These are phyloP conservation scores for Lytechinus variegatus DNA, from an alignment of 35 echinoderm and acorn worm species.

Conservation along the genomic window DNA sequence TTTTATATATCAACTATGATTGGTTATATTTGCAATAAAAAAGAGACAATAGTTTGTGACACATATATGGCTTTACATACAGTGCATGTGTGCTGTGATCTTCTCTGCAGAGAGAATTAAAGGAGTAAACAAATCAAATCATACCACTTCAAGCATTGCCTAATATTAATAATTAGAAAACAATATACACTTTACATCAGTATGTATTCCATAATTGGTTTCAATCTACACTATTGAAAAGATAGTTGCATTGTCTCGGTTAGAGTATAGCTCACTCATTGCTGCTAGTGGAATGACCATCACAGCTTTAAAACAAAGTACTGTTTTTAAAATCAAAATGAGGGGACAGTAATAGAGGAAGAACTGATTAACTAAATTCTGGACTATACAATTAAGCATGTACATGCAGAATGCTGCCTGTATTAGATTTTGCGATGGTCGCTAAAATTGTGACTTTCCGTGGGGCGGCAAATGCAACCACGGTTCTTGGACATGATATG, in stretches of 20 bases:
- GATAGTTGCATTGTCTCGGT: neutral
- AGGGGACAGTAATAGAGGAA: too few relatives aligned
- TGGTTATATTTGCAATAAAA: neutral
- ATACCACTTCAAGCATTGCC: neutral
- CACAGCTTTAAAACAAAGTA: neutral
- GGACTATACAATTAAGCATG: too few relatives aligned
- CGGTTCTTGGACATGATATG: too few relatives aligned
- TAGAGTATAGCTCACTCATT: neutral
- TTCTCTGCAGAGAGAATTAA: neutral
- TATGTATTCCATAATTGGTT: neutral
- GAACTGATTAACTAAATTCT: too few relatives aligned
- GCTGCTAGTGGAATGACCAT: neutral
- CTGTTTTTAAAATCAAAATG: neutral
- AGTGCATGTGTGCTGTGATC: neutral
- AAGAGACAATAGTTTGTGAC: neutral
- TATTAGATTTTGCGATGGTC: too few relatives aligned
- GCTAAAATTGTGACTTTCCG: too few relatives aligned
- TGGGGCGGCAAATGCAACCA: too few relatives aligned
- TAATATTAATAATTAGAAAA: slow-evolving; percentile 1
- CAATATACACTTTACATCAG: neutral
- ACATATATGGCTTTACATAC: neutral
- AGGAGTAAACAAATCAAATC: neutral
- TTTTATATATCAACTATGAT: neutral
- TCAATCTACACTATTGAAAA: neutral
- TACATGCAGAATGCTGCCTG: too few relatives aligned